These are phyloP conservation scores for Paguma larvata DNA, from an alignment of 2,797 vertebrate genomes.

Conservation along the genomic window DNA sequence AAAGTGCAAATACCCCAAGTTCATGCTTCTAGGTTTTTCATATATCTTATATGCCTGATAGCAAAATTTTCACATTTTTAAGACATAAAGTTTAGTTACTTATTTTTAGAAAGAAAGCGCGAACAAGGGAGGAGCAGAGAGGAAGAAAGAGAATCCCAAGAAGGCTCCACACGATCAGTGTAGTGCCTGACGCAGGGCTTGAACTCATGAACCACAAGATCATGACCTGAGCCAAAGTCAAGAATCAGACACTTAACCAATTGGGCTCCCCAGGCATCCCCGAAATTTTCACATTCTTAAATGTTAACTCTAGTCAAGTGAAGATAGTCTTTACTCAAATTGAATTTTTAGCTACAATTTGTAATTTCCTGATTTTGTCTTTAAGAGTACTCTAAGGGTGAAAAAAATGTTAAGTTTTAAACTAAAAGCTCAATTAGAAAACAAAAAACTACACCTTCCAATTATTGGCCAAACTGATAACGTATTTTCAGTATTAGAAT, in stretches of 20 bases:
- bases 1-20: constrained; percentile 2
- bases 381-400: neutral
- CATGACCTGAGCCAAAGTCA: too few species aligned
- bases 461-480: neutral
- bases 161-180: too few species aligned
- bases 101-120: too few species aligned
- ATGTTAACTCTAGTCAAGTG: constrained; percentile 11
- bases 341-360: constrained; percentile 35
- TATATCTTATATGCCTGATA: neutral
- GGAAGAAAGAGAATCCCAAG: too few species aligned
- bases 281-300: constrained; percentile 19
- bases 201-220: too few species aligned
- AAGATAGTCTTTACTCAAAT: neutral
- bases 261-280: too few species aligned
- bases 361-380: constrained; percentile 27
- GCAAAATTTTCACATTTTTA: constrained; percentile 22
- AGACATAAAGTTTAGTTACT: neutral
- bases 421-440: constrained; percentile 20
- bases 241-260: too few species aligned
- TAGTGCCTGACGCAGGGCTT: too few species aligned
- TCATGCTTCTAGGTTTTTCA: neutral
- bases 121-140: too few species aligned
- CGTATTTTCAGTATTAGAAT: neutral
- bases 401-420: neutral
- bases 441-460: neutral